A percentile compares a stretch with the other conserved stretches of the same genome.
These are phyloP conservation scores for Macroglossus sobrinus DNA, from an alignment of 2,113 vertebrate genomes.

Conservation along the genomic window DNA sequence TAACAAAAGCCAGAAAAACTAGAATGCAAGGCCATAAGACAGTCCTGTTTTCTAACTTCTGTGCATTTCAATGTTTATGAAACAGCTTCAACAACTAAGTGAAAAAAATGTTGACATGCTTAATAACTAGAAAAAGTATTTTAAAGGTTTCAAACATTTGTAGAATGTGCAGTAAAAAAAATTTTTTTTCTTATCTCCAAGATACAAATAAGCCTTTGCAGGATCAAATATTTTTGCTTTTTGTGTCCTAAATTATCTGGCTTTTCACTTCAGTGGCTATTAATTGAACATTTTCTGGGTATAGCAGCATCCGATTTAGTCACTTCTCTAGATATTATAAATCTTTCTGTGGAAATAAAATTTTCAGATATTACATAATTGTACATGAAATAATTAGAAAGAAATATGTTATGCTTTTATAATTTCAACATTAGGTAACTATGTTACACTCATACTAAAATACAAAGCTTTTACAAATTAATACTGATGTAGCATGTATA, in stretches of 20 bases:
- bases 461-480: slow-evolving; percentile 20
- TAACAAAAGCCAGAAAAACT: slow-evolving; percentile 57
- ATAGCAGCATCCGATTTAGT: neutral
- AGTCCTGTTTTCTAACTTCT: slow-evolving; percentile 57
- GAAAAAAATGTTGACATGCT: slow-evolving; percentile 4
- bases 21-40: slow-evolving; percentile 74
- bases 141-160: slow-evolving; percentile 26
- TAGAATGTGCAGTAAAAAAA: neutral
- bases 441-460: neutral
- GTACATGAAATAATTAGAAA: neutral
- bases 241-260: neutral
- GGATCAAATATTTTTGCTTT: slow-evolving; percentile 1
- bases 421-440: neutral
- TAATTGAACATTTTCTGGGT: neutral
- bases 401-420: neutral
- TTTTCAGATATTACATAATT: neutral
- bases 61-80: slow-evolving; percentile 12
- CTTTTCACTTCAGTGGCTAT: slow-evolving; percentile 5
- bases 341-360: slow-evolving; percentile 13
- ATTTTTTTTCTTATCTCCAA: neutral
- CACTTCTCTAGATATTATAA: neutral
- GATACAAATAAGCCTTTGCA: neutral
- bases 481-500: neutral
- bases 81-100: slow-evolving; percentile 15
- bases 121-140: slow-evolving; percentile 22